phyloP scores from a whole-genome alignment of 1,140 invertebrate genomes.

The Scaptomyza montana region DNA sequence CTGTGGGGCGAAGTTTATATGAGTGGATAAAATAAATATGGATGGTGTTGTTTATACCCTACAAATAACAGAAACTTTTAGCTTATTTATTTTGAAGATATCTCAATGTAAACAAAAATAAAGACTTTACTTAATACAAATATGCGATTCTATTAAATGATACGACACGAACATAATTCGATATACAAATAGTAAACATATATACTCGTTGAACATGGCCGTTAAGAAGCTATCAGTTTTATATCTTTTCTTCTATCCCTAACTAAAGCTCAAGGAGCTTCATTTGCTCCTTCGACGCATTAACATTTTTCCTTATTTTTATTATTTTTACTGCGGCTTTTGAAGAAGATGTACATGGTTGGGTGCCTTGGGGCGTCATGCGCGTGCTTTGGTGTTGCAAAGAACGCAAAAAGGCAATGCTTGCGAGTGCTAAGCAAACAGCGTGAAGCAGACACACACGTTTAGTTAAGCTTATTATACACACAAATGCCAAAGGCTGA shows the following conservation, averaged over 20 bases:
- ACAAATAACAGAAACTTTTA: neutral
- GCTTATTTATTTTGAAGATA: too few species aligned
- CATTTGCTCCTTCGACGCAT: neutral
- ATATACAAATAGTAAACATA: conserved; percentile 6
- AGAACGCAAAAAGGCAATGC: conserved; percentile 47
- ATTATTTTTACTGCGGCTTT: neutral
- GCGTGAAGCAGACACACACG: conserved; percentile 12
- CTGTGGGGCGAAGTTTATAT: neutral
- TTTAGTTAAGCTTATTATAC: conserved; percentile 65
- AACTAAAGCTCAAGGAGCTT: neutral
- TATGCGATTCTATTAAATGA: neutral
- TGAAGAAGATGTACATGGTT: conserved; percentile 1
- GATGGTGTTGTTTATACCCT: neutral
- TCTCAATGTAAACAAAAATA: neutral
- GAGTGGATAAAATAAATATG: neutral
- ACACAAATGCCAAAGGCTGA: conserved; percentile 53
- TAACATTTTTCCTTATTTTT: neutral
- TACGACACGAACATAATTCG: neutral
- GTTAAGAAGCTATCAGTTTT: conserved; percentile 24
- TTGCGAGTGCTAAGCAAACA: conserved; percentile 55
- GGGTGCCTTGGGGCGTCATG: conserved; percentile 1
- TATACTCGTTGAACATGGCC: neutral
- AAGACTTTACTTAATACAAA: neutral
- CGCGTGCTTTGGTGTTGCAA: conserved; percentile 63
- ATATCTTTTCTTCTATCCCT: neutral